phyloP scores from a whole-genome alignment of 2,888 invertebrate species.

The Folsomia manolachei region DNA sequence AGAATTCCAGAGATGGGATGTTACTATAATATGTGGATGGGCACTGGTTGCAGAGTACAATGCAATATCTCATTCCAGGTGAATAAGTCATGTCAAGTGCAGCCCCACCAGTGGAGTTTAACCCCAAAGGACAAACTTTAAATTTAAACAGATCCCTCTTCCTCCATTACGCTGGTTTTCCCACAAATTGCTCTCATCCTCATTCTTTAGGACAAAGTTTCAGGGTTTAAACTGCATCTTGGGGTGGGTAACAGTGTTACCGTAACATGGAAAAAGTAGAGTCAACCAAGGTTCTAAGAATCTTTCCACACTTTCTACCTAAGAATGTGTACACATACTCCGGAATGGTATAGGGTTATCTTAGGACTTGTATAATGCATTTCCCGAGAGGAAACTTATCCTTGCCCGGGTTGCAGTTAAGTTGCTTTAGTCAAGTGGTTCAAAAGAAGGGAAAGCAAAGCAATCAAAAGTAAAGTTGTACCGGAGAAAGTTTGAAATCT shows the following conservation, averaged over 20 bases:
- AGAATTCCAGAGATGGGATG: background rate
- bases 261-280: no score
- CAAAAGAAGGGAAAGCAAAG: background rate
- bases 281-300: no score
- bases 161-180: background rate
- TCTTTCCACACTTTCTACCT: no score
- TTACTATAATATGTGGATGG: background rate
- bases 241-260: no score
- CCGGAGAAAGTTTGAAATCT: background rate
- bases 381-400: background rate
- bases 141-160: constrained; percentile 8
- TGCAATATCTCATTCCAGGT: constrained; percentile 13
- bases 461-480: background rate
- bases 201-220: no score
- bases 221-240: no score
- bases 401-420: no score
- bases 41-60: background rate
- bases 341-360: no score
- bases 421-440: background rate
- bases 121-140: background rate
- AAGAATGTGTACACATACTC: no score
- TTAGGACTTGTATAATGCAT: no score
- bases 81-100: constrained; percentile 19
- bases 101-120: constrained; percentile 1
- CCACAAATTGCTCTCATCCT: background rate